Evolutionary conservation across 2,888 invertebrate genomes (phyloP), one percentile per base, ranked within the genome.

Genomic region (Tipula confusa): DNA sequence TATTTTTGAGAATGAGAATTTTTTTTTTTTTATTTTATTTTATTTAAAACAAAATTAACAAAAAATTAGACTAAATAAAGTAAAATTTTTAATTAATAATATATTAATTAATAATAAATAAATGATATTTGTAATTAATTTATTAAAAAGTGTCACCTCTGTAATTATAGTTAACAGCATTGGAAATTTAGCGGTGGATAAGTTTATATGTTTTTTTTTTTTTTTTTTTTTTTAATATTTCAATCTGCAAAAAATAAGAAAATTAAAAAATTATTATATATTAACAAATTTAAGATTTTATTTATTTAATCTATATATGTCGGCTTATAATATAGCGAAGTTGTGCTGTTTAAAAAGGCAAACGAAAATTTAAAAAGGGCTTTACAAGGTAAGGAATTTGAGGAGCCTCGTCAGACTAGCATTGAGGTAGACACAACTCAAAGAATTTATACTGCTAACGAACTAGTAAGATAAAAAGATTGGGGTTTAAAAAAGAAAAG

Each of bases 31-130:
- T n/a, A n/a, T n/a, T n/a, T n/a, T n/a, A n/a, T n/a, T n/a, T 64
- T 64, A 64, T 64, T 64, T 64, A 64, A 64, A 64, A 64, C 64
- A 64, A 64, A 64, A 64, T 64, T 64, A 64, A 64, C 64, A 64
- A 64, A 64, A 64, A 64, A 64, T 64, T 64, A 64, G 64, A 64
- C 64, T 64, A 64, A 64, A 64, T 64, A 64, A 64, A 64, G 64
- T 64, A 64, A 64, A 64, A 24, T 64, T 64, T 64, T 64, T 64
- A 64, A 64, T 64, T 64, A 64, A 64, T 64, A 64, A 64, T 64
- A 64, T 64, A 64, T 64, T 64, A 64, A 64, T 64, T 64, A 64
- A 64, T 64, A 64, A 64, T 64, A 64, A 64, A 64, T 64, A 64
- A 64, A 64, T 64, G 64, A 64, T 64, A 64, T 64, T 64, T 64